A percentile compares a stretch with the other conserved stretches of the same genome.
These are phyloP conservation scores for Herpailurus yagouaroundi DNA, from an alignment of 2,113 vertebrate species.

Conservation along the genomic window DNA sequence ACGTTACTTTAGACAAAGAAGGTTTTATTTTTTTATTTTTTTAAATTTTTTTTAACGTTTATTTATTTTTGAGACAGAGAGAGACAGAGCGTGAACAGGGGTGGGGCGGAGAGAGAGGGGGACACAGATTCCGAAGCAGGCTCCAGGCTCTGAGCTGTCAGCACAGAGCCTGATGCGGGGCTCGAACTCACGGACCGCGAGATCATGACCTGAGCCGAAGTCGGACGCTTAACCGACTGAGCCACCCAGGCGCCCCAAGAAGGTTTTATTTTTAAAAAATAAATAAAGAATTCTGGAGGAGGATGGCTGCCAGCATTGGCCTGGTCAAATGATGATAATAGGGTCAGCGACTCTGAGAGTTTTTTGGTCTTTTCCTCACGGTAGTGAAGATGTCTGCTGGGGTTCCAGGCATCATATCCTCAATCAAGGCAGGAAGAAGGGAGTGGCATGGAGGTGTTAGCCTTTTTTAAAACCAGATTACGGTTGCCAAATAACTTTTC, in stretches of 20 bases:
- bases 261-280: too few species aligned
- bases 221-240: too few species aligned
- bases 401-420: background rate
- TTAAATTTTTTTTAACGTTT: too few species aligned
- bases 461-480: background rate
- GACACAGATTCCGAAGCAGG: too few species aligned
- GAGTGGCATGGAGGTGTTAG: background rate
- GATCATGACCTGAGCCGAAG: too few species aligned
- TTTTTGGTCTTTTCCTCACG: constrained; percentile 10
- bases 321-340: background rate
- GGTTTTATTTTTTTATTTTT: constrained; percentile 28
- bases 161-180: too few species aligned
- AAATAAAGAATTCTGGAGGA: background rate
- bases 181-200: too few species aligned
- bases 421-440: background rate
- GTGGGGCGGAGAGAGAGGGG: too few species aligned
- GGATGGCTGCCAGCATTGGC: background rate
- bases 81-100: too few species aligned
- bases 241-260: background rate
- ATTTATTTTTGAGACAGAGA: too few species aligned
- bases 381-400: background rate
- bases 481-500: background rate
- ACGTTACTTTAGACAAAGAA: background rate
- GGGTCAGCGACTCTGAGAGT: background rate
- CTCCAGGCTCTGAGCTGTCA: too few species aligned